Base-by-base conservation (phyloP, 2,888 invertebrate species). In the Drosophila nr. medialis region DNA sequence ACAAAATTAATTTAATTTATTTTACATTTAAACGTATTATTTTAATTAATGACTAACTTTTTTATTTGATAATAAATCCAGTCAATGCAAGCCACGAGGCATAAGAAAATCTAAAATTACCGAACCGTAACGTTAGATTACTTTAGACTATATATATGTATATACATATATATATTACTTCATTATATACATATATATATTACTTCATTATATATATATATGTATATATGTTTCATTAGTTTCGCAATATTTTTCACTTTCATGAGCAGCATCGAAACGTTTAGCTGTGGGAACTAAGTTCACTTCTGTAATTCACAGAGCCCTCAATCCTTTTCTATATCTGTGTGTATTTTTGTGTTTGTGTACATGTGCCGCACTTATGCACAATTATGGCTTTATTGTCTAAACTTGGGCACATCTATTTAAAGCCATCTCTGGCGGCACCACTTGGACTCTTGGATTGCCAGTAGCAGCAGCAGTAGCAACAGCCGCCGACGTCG, bases 331-430 rank as follows among this genome's bases (percentile, higher is more conserved):
- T 65, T 54, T 38, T 7, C 32, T n/a, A n/a, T 30, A 27, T 5
- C 18, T 62, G 32, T 42, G 32, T 34, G 40, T 64, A 42, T 67
- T 36, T 42, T 45, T 30, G 58, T 42, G 27, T 63, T 29, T 49
- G 18, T 64, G 36, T 72, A 36, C 38, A 53, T 72, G 65, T 63
- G 71, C 53, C 76, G 83, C 77, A 85, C 85, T 85, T 85, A 89
- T 89, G 90, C 83, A 85, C 85, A 89, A 89, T 85, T 85, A 85
- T 85, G 85, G 85, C 86, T 88, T 86, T 86, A 90, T 86, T 88
- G 86, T 86, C 89, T 86, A 86, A 90, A 90, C 86, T 90, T 90
- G 86, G 86, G 83, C 90, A 86, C 90, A 90, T 86, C 86, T 89
- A 86, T 90, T 86, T 86, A 88, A 90, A 85, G 85, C 90, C 83